Conservation (phyloP, 2,113 vertebrate genomes). For the Tapirus terrestris region DNA sequence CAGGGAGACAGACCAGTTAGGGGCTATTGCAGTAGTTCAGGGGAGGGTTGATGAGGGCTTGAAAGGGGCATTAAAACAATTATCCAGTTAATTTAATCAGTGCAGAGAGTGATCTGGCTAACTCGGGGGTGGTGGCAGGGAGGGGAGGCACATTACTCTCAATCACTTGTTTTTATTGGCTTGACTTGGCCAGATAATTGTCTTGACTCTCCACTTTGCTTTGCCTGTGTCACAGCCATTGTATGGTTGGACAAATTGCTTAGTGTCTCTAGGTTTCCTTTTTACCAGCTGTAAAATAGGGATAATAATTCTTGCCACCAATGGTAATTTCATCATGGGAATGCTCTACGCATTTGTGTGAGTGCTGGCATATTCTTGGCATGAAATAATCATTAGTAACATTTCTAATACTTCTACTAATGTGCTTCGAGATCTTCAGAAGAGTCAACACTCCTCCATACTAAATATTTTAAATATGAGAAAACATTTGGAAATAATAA, state of each 20-base stretch:
- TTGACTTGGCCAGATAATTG: constrained; percentile 28
- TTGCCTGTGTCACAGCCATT: constrained; percentile 3
- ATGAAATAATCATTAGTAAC: constrained; percentile 53
- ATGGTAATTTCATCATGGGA: constrained; percentile 48
- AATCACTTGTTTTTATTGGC: constrained; percentile 64
- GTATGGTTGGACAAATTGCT: constrained; percentile 42
- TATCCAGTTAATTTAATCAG: constrained; percentile 40
- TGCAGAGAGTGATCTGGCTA: constrained; percentile 23
- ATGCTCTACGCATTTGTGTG: background rate
- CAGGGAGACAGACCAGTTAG: background rate
- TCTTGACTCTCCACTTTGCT: constrained; percentile 1
- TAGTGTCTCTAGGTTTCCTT: constrained; percentile 39
- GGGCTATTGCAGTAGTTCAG: background rate
- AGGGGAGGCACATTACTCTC: background rate
- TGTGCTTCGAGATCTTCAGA: constrained; percentile 27
- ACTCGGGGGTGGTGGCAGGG: background rate
- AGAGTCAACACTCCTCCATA: background rate
- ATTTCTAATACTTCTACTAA: constrained; percentile 36
- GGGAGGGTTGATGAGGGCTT: background rate
- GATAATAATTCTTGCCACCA: constrained; percentile 47
- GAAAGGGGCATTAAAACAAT: constrained; percentile 21
- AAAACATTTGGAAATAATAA: constrained; percentile 24
- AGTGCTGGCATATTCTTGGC: constrained; percentile 58
- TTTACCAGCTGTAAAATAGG: constrained; percentile 40
- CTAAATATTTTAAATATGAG: constrained; percentile 50